Percentiles rank a stretch among this genome's conserved stretches.
Conservation (phyloP, 2,113 vertebrate species). For the Nothocercus nigrocapillus region DNA sequence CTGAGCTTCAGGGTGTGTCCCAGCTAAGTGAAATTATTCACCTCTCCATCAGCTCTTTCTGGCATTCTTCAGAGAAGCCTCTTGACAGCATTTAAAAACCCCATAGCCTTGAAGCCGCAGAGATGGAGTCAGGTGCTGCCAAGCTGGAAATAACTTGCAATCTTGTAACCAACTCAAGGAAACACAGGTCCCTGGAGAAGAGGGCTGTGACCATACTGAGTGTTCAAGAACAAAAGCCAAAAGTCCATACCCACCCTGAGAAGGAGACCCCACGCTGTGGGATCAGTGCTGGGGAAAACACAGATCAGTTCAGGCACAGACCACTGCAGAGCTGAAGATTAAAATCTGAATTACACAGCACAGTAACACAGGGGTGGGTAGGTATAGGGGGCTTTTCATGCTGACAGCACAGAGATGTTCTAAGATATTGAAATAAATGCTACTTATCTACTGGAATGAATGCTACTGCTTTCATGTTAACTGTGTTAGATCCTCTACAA, state of each 20-base stretch:
- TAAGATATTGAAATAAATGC: background rate
- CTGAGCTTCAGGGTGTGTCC: background rate
- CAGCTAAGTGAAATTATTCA: background rate
- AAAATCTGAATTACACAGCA: background rate
- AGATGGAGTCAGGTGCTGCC: background rate
- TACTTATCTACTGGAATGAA: background rate
- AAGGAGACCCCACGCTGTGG: background rate
- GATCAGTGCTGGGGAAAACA: background rate
- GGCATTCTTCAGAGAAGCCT: background rate
- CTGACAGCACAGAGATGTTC: background rate
- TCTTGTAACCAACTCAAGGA: background rate
- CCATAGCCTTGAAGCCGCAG: background rate
- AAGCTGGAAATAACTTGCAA: background rate
- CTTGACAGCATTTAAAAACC: background rate
- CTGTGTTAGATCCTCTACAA: background rate
- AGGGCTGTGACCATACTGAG: background rate
- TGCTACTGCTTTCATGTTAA: rapidly evolving
- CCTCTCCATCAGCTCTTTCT: background rate
- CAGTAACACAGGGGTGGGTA: background rate
- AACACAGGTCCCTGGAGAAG: background rate
- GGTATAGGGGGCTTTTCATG: background rate
- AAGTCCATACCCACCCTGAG: background rate
- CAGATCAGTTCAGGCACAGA: background rate
- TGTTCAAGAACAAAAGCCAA: background rate
- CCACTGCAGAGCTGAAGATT: background rate